phyloP scores from a whole-genome alignment of 2,888 invertebrate species.

The Drosophila melanocephala region DNA sequence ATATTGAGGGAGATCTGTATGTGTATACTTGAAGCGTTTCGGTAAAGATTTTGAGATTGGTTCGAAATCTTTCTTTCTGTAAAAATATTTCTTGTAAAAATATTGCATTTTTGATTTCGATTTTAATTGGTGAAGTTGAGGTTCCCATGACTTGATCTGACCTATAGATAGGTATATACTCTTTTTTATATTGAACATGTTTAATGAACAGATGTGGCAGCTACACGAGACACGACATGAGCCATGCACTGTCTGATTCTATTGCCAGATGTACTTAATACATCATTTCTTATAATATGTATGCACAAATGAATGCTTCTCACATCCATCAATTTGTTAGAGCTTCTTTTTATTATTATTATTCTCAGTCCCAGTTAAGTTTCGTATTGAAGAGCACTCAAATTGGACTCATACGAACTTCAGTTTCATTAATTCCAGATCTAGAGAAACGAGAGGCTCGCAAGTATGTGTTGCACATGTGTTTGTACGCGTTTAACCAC shows the following conservation, averaged over 20 bases:
- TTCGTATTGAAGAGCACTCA: background rate
- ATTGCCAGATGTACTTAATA: background rate
- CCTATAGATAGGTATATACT: background rate
- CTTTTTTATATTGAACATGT: too few species aligned
- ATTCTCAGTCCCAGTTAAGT: background rate
- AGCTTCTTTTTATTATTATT: background rate
- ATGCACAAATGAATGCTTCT: background rate
- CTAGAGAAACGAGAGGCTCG: slow-evolving; percentile 12
- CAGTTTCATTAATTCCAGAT: background rate
- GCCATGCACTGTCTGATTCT: background rate
- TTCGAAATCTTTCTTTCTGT: background rate
- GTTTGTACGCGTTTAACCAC: background rate
- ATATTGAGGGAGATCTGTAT: background rate
- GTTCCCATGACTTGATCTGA: background rate
- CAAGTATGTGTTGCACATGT: background rate
- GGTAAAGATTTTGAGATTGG: background rate
- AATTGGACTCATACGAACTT: background rate
- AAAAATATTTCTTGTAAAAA: background rate
- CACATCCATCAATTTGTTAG: background rate
- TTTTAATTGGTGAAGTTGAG: background rate
- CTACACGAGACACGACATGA: background rate
- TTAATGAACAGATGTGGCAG: too few species aligned
- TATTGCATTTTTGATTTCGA: background rate
- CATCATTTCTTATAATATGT: fast-evolving
- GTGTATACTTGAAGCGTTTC: background rate